Evolutionary conservation across 2,888 invertebrate species (phyloP), one percentile per base, ranked within the genome.

Genomic region (Drosophila limbata): DNA sequence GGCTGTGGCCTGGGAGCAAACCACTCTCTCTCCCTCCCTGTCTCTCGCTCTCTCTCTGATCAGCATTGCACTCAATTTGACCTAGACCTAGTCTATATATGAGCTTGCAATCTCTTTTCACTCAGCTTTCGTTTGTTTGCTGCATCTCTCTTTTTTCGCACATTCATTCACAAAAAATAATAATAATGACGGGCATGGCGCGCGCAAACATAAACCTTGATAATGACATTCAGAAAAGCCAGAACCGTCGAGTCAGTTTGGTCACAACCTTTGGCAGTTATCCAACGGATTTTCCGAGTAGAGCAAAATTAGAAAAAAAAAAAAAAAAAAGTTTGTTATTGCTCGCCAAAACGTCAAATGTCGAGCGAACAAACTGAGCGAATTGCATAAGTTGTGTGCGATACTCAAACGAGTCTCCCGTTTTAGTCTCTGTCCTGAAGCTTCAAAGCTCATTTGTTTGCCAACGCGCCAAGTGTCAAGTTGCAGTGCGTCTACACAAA

Each of bases 221-320:
- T 85, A 85, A 89, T 85, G 85, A 85, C 89, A 85, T 85, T 85
- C 88, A 87, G 42, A 35, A 52, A 53, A 31, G 15, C n/a, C 37
- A 53, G 50, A 37, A 52, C 3, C 37, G 13, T 47, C 61, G 59
- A 45, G 64, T 69, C 69, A 63, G 62, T 70, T 66, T 79, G 81
- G 79, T 68, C 84, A 70, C 81, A 82, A 83, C 85, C 79, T 77
- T 67, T 84, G 83, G 83, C 88, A 84, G 75, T 86, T 81, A 73
- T 84, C 83, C 83, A 84, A 84, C 83, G 68, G 81, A 69, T 73
- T 73, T 83, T 73, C 57, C 33, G 42, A 55, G 31, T 42, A 67
- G 73, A 13, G 40, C 45, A 64, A 77, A 76, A 66, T 82, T 59
- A 47, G 70, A 83, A 39, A 28, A 39, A 33, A 8, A 28, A 28